Evolutionary conservation across 2,888 invertebrate species (phyloP).

Genomic region (Stenolophus ochropezus): DNA sequence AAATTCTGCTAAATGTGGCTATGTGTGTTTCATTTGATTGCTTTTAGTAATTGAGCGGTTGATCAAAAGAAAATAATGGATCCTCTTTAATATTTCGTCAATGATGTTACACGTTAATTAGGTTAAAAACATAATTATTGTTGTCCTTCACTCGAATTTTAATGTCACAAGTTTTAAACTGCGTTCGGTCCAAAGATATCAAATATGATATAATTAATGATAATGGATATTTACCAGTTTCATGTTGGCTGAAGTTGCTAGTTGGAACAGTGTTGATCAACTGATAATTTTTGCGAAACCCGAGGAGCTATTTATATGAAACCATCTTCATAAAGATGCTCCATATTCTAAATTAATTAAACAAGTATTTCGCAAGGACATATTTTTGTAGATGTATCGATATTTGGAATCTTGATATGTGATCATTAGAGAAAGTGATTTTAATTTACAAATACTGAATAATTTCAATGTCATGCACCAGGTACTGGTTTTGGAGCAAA

Average conservation of each 20-base stretch:
- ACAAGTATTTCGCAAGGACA: constrained; percentile 56
- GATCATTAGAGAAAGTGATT: constrained; percentile 49
- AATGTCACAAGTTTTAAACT: neutral
- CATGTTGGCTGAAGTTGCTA: constrained; percentile 34
- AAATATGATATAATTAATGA: neutral
- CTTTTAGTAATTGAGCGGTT: too few species aligned
- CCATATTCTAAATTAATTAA: constrained; percentile 53
- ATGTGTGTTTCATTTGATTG: too few species aligned
- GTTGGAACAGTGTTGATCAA: constrained; percentile 51
- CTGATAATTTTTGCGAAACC: constrained; percentile 43
- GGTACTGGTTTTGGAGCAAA: constrained; percentile 27
- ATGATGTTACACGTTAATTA: neutral
- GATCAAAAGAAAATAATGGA: neutral
- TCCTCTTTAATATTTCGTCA: neutral
- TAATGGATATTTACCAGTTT: constrained; percentile 50
- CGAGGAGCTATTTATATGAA: constrained; percentile 51
- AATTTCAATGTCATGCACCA: constrained; percentile 42
- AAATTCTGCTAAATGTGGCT: too few species aligned
- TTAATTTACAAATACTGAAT: constrained; percentile 44
- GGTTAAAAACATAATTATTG: neutral
- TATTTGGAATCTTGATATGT: constrained; percentile 34
- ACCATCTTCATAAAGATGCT: constrained; percentile 47
- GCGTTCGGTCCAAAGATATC: neutral
- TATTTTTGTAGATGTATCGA: constrained; percentile 34
- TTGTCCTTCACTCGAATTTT: neutral